Conservation (phyloP, 2,888 invertebrate genomes). For the Onthophagus sagittarius region DNA sequence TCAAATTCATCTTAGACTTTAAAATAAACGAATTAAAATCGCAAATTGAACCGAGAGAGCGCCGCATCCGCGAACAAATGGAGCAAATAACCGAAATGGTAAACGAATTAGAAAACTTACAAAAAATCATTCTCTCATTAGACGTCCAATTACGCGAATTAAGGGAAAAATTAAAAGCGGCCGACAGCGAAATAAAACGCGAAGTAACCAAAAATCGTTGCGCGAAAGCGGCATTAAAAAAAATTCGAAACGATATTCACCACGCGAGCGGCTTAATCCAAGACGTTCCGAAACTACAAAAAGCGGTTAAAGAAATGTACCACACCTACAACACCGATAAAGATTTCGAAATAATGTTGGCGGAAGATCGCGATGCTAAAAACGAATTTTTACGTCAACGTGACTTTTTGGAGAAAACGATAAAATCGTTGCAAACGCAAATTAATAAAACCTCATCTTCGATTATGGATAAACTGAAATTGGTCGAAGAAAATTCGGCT, state of each 20-base stretch:
- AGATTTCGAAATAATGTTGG: slow-evolving; percentile 62
- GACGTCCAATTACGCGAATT: slow-evolving; percentile 74
- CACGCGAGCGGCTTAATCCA: slow-evolving; percentile 75
- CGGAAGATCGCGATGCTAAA: slow-evolving; percentile 68
- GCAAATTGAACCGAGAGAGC: slow-evolving; percentile 81
- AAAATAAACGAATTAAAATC: slow-evolving; percentile 81
- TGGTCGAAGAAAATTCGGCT: slow-evolving; percentile 67
- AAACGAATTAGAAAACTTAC: slow-evolving; percentile 72
- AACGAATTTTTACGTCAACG: slow-evolving; percentile 76
- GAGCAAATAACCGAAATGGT: slow-evolving; percentile 81
- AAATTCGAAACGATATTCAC: slow-evolving; percentile 78
- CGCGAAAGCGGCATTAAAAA: slow-evolving; percentile 62
- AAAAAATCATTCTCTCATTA: slow-evolving; percentile 63
- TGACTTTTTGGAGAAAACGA: slow-evolving; percentile 71
- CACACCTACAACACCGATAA: slow-evolving; percentile 70
- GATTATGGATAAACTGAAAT: slow-evolving; percentile 44
- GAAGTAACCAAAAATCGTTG: slow-evolving; percentile 61
- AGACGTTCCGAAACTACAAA: slow-evolving; percentile 63
- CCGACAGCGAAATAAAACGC: slow-evolving; percentile 65
- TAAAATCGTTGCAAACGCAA: slow-evolving; percentile 52
- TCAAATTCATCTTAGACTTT: slow-evolving; percentile 84
- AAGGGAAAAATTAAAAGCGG: slow-evolving; percentile 70
- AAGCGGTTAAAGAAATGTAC: slow-evolving; percentile 58
- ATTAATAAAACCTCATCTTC: slow-evolving; percentile 40
- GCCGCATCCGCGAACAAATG: slow-evolving; percentile 78